Conservation (phyloP, 1,140 invertebrate genomes). For the Anastrepha ludens region DNA sequence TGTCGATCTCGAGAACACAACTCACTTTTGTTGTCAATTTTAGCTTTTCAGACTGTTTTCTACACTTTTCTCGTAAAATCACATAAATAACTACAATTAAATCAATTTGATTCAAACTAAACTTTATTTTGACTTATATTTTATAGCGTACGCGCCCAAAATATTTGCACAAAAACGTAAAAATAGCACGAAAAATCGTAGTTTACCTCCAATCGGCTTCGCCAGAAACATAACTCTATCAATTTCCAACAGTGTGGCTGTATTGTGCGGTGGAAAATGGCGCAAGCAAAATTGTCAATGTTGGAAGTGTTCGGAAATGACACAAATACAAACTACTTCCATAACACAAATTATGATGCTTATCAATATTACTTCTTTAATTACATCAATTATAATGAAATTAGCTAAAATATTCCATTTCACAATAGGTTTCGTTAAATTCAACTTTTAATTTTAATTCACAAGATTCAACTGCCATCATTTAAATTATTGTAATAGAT, state of each 20-base stretch:
- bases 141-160: not conserved
- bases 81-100: not conserved
- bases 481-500: conserved; percentile 35
- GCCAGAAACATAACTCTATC: conserved; percentile 55
- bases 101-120: not conserved
- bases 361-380: not conserved
- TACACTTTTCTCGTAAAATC: conserved; percentile 20
- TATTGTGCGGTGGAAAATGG: conserved; percentile 44
- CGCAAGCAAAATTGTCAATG: conserved; percentile 41
- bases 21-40: conserved; percentile 52
- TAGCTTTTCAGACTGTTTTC: conserved; percentile 23
- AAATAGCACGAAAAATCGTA: conserved; percentile 4
- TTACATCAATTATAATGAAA: not conserved
- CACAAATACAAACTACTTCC: not conserved
- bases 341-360: not conserved
- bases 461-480: not conserved
- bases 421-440: too few relatives aligned
- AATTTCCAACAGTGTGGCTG: conserved; percentile 51
- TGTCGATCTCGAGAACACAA: conserved; percentile 37
- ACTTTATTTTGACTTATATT: not conserved
- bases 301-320: conserved; percentile 43
- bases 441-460: too few relatives aligned
- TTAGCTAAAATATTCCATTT: too few relatives aligned
- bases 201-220: conserved; percentile 54
- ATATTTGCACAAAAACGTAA: conserved; percentile 9